These are phyloP conservation scores for Diachasmimorpha longicaudata DNA, from an alignment of 1,140 invertebrate genomes.

Conservation along the genomic window DNA sequence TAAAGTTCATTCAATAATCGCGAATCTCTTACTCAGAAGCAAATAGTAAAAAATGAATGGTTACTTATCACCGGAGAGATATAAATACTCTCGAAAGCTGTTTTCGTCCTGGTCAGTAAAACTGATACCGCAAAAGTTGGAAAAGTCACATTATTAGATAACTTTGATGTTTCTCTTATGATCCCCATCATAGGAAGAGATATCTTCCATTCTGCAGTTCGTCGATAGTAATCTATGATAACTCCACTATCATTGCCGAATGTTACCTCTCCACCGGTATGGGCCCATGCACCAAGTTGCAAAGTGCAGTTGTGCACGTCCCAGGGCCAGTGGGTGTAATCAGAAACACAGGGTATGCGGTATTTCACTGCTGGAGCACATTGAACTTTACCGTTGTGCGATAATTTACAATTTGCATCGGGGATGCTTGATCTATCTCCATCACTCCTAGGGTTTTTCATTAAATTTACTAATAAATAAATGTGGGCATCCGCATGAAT, in stretches of 20 bases:
- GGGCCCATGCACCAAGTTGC: constrained; percentile 60
- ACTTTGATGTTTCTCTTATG: constrained; percentile 27
- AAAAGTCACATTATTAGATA: constrained; percentile 45
- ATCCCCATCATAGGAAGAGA: constrained; percentile 51
- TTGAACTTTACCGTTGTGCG: neutral
- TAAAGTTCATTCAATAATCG: neutral
- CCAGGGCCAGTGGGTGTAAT: constrained; percentile 53
- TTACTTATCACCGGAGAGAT: constrained; percentile 15
- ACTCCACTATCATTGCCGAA: constrained; percentile 35
- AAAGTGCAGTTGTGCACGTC: constrained; percentile 51
- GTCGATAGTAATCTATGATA: constrained; percentile 37
- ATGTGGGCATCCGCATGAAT: too few relatives aligned
- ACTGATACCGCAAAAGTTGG: constrained; percentile 53
- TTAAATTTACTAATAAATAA: too few relatives aligned
- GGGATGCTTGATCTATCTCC: neutral
- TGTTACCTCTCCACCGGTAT: constrained; percentile 65
- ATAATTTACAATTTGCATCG: neutral
- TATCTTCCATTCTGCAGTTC: constrained; percentile 55
- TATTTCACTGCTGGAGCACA: neutral
- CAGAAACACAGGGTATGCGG: constrained; percentile 6
- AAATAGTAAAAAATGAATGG: neutral
- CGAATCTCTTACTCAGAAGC: too few relatives aligned
- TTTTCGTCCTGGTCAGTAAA: constrained; percentile 47
- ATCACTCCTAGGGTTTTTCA: neutral
- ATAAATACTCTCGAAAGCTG: neutral